These are phyloP conservation scores for Oreochromis spilurus DNA, from an alignment of 2,113 vertebrate species.

Conservation along the genomic window DNA sequence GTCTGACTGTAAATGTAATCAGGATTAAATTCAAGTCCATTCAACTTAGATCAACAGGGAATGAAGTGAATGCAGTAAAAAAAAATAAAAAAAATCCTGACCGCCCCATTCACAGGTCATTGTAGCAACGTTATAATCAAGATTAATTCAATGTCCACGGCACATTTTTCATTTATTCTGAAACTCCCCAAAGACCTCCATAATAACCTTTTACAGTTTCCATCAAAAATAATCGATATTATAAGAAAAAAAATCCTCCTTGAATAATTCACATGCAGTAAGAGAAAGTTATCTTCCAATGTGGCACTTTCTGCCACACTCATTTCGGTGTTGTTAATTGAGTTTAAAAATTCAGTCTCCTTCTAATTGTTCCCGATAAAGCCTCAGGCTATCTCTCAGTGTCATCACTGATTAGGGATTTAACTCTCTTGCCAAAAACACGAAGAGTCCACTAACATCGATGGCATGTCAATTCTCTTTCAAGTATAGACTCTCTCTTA, in stretches of 20 bases:
- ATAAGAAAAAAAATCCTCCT: not conserved
- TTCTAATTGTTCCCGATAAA: conserved; percentile 21
- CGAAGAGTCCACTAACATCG: not conserved
- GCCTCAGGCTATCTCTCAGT: not conserved
- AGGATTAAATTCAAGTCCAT: not conserved
- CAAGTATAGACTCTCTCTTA: not conserved
- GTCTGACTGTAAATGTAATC: not conserved
- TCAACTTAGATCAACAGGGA: not conserved
- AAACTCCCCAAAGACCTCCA: not conserved
- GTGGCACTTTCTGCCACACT: not conserved
- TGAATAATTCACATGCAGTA: not conserved
- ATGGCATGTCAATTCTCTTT: not conserved
- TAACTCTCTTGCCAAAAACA: not conserved
- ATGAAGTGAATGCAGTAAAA: not conserved
- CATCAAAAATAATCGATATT: not conserved
- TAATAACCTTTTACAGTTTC: not conserved
- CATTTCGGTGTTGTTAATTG: not conserved
- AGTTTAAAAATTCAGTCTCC: not conserved
- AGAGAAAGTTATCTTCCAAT: not conserved
- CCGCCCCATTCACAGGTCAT: not conserved
- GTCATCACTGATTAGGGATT: conserved; percentile 30
- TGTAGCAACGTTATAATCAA: not conserved
- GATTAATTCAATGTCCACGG: not conserved
- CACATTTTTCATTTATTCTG: not conserved
- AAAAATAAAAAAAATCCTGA: not conserved